These are phyloP conservation scores for Tonatia bakeri DNA, from an alignment of 2,113 vertebrate species.

Conservation along the genomic window DNA sequence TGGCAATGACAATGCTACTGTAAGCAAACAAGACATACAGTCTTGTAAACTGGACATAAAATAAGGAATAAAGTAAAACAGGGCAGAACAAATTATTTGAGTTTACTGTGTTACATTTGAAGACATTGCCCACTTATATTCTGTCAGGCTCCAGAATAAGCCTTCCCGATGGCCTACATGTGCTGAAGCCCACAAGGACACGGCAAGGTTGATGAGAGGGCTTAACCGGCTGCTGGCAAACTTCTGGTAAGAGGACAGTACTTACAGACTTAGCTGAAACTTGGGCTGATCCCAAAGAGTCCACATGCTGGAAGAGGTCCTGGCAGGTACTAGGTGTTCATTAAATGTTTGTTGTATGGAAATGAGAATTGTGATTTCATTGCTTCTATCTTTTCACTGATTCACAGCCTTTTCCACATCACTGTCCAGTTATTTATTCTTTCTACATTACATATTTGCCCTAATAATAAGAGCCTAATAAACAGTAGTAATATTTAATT, in stretches of 20 bases:
- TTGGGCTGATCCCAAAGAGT: not conserved
- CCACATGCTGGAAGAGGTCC: not conserved
- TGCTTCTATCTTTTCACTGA: not conserved
- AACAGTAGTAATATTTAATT: not conserved
- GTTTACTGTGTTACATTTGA: not conserved
- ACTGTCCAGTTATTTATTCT: not conserved
- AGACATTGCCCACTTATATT: not conserved
- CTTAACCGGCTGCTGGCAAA: not conserved
- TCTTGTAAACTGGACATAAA: not conserved
- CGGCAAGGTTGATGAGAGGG: not conserved
- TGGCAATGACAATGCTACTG: not conserved
- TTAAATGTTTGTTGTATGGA: not conserved
- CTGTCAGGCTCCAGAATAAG: not conserved
- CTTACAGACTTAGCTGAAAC: not conserved
- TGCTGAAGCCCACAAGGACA: constrained; percentile 4
- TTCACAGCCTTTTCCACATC: not conserved
- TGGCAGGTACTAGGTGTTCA: not conserved
- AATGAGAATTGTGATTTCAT: not conserved
- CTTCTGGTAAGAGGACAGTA: not conserved
- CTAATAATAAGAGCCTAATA: not conserved
- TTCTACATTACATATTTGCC: not conserved
- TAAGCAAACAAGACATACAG: not conserved
- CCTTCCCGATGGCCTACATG: not conserved
- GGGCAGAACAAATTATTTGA: not conserved
- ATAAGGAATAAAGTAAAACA: not conserved